These are phyloP conservation scores for Hippocampus barbouri DNA, from an alignment of 2,113 vertebrate species.

Conservation along the genomic window DNA sequence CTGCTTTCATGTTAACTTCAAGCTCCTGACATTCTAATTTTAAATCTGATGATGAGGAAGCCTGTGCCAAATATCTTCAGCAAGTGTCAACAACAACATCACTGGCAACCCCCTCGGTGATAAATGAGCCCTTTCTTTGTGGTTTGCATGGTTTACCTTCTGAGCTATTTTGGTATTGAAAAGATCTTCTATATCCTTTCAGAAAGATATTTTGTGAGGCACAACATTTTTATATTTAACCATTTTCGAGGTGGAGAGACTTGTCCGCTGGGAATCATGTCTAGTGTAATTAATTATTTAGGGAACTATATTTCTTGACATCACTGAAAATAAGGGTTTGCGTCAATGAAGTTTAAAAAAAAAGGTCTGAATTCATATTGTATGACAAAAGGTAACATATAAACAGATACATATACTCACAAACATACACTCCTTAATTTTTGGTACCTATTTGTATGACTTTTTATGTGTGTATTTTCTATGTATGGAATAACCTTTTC, in stretches of 20 bases:
- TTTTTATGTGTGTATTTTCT: too few relatives aligned
- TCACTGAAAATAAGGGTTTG: not conserved
- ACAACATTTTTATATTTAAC: constrained; percentile 34
- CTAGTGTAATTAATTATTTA: not conserved
- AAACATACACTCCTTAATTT: too few relatives aligned
- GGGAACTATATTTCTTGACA: constrained; percentile 21
- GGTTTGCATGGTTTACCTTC: constrained; percentile 34
- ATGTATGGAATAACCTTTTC: too few relatives aligned
- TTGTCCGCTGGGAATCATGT: constrained; percentile 37
- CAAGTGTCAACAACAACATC: constrained; percentile 54
- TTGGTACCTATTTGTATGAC: too few relatives aligned
- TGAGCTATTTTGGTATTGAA: constrained; percentile 39
- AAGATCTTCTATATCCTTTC: constrained; percentile 45
- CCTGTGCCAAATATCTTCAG: constrained; percentile 43
- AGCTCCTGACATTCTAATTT: constrained; percentile 53
- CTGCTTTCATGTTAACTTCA: constrained; percentile 58
- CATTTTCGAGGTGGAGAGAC: constrained; percentile 27
- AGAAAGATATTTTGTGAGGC: constrained; percentile 42
- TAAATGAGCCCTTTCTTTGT: constrained; percentile 55
- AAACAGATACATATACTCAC: too few relatives aligned
- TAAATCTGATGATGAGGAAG: constrained; percentile 53
- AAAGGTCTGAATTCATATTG: not conserved
- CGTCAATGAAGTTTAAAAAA: not conserved
- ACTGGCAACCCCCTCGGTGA: constrained; percentile 35
- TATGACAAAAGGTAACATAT: not conserved